phyloP scores from a whole-genome alignment of 2,113 vertebrate genomes.

The Leptobrachium leishanense region DNA sequence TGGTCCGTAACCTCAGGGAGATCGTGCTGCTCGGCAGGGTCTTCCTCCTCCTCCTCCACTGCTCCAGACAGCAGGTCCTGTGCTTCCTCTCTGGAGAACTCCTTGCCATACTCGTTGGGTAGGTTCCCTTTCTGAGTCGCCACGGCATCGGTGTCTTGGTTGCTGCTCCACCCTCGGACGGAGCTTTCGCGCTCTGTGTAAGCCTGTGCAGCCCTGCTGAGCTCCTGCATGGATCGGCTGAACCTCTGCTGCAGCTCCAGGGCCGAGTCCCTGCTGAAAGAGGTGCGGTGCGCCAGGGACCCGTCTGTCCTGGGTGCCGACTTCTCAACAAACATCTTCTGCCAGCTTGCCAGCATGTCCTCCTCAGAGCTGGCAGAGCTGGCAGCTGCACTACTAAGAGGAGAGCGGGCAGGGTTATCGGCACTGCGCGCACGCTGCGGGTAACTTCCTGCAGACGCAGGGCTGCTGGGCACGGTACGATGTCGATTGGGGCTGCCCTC shows the following conservation, averaged over 20 bases:
- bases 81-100: constrained; percentile 71
- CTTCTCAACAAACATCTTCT: constrained; percentile 92
- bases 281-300: constrained; percentile 76
- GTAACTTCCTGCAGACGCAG: constrained; percentile 74
- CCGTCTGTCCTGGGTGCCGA: constrained; percentile 70
- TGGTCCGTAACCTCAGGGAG: constrained; percentile 48
- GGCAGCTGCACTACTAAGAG: constrained; percentile 79
- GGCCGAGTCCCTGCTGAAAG: constrained; percentile 77
- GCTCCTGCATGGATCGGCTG: constrained; percentile 69
- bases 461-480: constrained; percentile 69
- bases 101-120: constrained; percentile 63
- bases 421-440: constrained; percentile 54
- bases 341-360: constrained; percentile 91
- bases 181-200: constrained; percentile 82
- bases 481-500: constrained; percentile 71
- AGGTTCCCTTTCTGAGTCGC: constrained; percentile 63
- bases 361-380: constrained; percentile 90
- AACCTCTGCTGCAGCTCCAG: constrained; percentile 76
- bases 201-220: constrained; percentile 57
- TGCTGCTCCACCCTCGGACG: constrained; percentile 75
- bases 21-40: constrained; percentile 53
- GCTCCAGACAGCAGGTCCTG: constrained; percentile 69
- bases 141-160: constrained; percentile 75
- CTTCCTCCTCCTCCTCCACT: constrained; percentile 55
- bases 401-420: constrained; percentile 61